A percentile compares a stretch with the other conserved stretches of the same genome.
phyloP scores from a whole-genome alignment of 2,113 vertebrate species.

The Polyodon spathula region DNA sequence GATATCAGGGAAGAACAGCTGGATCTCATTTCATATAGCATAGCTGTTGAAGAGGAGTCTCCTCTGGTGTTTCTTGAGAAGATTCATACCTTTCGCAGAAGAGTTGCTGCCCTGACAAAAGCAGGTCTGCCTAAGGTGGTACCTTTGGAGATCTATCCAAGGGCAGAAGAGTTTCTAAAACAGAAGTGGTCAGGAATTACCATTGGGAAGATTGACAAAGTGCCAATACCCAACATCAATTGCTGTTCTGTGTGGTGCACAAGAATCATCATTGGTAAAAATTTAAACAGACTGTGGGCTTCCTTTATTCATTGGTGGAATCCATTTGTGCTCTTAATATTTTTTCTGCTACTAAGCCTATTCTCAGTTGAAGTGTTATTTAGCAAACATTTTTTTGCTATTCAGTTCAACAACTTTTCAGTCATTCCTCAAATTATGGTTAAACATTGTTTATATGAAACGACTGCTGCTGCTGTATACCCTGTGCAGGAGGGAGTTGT shows the following conservation, averaged over 20 bases:
- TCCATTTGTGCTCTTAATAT: constrained; percentile 17
- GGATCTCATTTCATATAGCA: constrained; percentile 58
- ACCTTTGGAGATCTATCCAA: constrained; percentile 53
- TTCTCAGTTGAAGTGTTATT: background rate
- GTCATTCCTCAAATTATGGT: constrained; percentile 20
- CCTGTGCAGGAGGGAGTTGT: constrained; percentile 2
- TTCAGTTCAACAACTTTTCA: constrained; percentile 21
- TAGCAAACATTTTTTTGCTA: constrained; percentile 26
- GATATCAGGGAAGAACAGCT: constrained; percentile 67
- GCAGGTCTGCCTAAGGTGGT: constrained; percentile 47
- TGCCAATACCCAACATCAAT: constrained; percentile 51
- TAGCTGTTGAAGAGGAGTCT: constrained; percentile 56
- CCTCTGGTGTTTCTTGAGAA: constrained; percentile 71
- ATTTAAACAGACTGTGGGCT: background rate
- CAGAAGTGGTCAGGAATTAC: constrained; percentile 59
- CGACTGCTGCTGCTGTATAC: constrained; percentile 16
- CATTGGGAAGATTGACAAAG: constrained; percentile 48
- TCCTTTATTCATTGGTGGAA: background rate
- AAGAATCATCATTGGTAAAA: background rate
- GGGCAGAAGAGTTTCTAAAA: constrained; percentile 52
- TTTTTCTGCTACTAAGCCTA: constrained; percentile 19
- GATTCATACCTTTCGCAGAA: constrained; percentile 58
- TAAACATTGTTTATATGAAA: constrained; percentile 21
- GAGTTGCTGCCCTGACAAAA: constrained; percentile 53
- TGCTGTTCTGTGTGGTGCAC: constrained; percentile 33